A percentile compares a stretch with the other conserved stretches of the same genome.
Conservation (phyloP, 2,113 vertebrate species). For the Mandrillus leucophaeus region DNA sequence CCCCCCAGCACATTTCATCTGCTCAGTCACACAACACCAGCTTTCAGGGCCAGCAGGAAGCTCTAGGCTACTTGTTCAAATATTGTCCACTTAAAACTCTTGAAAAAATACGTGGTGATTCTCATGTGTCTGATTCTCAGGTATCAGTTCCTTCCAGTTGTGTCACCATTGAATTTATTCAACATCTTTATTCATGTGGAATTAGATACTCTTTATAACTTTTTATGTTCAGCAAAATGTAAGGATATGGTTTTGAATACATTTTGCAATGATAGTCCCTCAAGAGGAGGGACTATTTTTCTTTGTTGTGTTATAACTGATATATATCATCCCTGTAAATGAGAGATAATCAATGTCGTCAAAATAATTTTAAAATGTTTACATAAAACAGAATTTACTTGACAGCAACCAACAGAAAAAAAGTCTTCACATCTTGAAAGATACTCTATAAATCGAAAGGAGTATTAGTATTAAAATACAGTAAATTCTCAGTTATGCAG, state of each 20-base stretch:
- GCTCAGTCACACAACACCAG: not conserved
- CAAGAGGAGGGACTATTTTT: not conserved
- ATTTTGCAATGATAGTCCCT: not conserved
- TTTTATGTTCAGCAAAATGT: not conserved
- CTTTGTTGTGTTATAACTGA: not conserved
- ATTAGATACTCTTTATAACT: not conserved
- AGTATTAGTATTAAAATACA: not conserved
- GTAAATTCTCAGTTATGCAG: not conserved
- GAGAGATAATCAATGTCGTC: not conserved
- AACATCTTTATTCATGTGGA: not conserved
- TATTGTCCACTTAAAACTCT: not conserved
- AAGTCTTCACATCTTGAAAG: not conserved
- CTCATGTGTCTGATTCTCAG: not conserved
- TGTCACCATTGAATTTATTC: not conserved
- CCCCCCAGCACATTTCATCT: not conserved
- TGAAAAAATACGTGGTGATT: not conserved
- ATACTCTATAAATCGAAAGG: not conserved
- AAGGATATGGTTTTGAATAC: not conserved
- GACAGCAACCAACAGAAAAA: not conserved
- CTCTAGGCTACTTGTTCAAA: not conserved
- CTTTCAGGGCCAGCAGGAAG: not conserved
- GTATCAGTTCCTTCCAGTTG: not conserved
- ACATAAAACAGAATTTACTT: not conserved
- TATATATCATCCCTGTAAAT: not conserved
- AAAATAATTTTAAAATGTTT: not conserved